Percentiles rank a stretch among this genome's conserved stretches.
These are phyloP conservation scores for Agelaius tricolor DNA, from an alignment of 2,113 vertebrate species.

Conservation along the genomic window DNA sequence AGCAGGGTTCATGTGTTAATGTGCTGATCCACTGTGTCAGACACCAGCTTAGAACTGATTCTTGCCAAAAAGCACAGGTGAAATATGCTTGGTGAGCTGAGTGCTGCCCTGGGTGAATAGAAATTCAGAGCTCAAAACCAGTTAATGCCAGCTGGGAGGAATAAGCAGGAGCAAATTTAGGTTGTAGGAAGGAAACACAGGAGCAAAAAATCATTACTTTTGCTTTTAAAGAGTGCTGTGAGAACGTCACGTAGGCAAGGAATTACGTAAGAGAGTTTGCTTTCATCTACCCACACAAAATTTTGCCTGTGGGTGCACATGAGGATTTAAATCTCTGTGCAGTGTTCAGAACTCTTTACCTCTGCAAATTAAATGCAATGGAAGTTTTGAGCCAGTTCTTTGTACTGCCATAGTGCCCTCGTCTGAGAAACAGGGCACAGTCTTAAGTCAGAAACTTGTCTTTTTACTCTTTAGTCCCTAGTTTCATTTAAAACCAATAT, in stretches of 20 bases:
- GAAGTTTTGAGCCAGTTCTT: background rate
- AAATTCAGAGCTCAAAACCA: background rate
- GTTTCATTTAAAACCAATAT: background rate
- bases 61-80: constrained; percentile 25
- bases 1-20: constrained; percentile 7
- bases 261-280: constrained; percentile 50
- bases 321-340: constrained; percentile 50
- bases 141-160: constrained; percentile 12
- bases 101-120: background rate
- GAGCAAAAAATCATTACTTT: constrained; percentile 24
- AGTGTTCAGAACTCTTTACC: constrained; percentile 17
- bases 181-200: background rate
- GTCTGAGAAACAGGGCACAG: background rate
- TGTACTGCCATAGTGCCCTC: background rate
- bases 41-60: background rate
- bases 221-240: constrained; percentile 6
- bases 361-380: constrained; percentile 27
- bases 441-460: background rate
- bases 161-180: background rate
- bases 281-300: constrained; percentile 64
- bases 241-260: constrained; percentile 50
- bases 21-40: constrained; percentile 22
- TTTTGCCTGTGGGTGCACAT: constrained; percentile 59
- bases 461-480: background rate
- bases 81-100: background rate